Percentiles rank a stretch among this genome's conserved stretches.
These are phyloP conservation scores for Armadillidium nasatum DNA, from an alignment of 1,140 invertebrate species.

Conservation along the genomic window DNA sequence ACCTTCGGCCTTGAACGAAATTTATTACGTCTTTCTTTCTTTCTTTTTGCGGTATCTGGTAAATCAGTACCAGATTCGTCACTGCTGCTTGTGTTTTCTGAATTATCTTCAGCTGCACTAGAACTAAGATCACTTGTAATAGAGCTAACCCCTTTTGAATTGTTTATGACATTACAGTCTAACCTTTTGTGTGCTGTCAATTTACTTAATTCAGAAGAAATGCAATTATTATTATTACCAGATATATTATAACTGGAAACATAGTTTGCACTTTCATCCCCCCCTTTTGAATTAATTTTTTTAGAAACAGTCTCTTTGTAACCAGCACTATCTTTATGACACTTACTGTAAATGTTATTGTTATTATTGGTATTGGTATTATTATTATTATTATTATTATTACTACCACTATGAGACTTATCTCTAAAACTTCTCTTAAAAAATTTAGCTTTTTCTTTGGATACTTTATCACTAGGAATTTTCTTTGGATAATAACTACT, in stretches of 20 bases:
- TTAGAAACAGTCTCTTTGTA: conserved; percentile 46
- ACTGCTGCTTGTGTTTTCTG: conserved; percentile 47
- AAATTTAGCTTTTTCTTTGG: conserved; percentile 79
- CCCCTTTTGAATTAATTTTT: conserved; percentile 50
- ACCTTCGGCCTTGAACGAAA: background rate
- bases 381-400: background rate
- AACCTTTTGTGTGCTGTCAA: background rate
- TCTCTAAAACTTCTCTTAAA: conserved; percentile 71
- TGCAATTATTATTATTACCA: background rate
- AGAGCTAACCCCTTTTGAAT: conserved; percentile 9
- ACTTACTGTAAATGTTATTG: conserved; percentile 33
- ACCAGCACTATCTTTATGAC: background rate
- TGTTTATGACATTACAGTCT: background rate
- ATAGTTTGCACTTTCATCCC: conserved; percentile 48
- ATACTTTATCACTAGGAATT: conserved; percentile 62
- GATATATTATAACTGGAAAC: background rate
- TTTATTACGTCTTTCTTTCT: background rate
- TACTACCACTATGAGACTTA: conserved; percentile 48
- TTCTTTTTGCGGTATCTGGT: conserved; percentile 25
- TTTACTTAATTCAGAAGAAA: background rate
- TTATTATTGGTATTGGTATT: conserved; percentile 47
- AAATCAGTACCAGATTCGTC: conserved; percentile 46
- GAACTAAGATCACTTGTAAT: conserved; percentile 45
- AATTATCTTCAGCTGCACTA: conserved; percentile 40
- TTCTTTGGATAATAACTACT: conserved; percentile 33